Base-by-base conservation (phyloP, 2,113 vertebrate species). In the Ophiodon elongatus region DNA sequence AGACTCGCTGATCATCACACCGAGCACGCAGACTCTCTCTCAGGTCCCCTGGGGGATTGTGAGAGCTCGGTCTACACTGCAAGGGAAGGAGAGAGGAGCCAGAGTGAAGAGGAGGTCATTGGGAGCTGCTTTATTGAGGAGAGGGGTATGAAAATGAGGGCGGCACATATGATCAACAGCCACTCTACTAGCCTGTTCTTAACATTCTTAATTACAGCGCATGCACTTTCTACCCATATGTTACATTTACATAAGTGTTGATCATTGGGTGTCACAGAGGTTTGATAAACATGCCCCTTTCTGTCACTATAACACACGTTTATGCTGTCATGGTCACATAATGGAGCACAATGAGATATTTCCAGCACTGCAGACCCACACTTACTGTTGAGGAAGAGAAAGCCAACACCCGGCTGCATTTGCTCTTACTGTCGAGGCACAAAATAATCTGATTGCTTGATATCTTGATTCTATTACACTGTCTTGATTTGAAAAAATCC, bases 1-100 rank as follows among this genome's bases (percentile, higher is more conserved):
- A 89, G 90, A 89, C 86, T 87, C 39, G 75, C 91, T 89, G 93
- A 94, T 94, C 90, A 91, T 89, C 89, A 93, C 84, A 85, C 88
- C 35, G 57, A 89, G 85, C 88, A 93, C 75, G 83, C 89, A 90
- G 86, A 45, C 86, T 81, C 82, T 65, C 56, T 63, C 77, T 33
- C n/a, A 14, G 35, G 25, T 79, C 75, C 90, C 80, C 75, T n/a
- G 45, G 69, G 87, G 87, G 63, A 54, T 64, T 85, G 70, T 73
- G 90, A 78, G 81, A 80, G 84, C 81, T 84, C 7, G 41, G 79
- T 71, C 43, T 76, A 78, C 81, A 84, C 82, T 84, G 86, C 52
- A 15, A 63, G 57, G 50, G 80, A 76, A 86, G 50, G 57, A 77
- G 81, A 76, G 63, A 57, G 75, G 41, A 79, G 63, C 0, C 2